A percentile compares a stretch with the other conserved stretches of the same genome.
Evolutionary conservation across 2,797 vertebrate genomes (phyloP).

Genomic region (Bryconaethiops microstoma): DNA sequence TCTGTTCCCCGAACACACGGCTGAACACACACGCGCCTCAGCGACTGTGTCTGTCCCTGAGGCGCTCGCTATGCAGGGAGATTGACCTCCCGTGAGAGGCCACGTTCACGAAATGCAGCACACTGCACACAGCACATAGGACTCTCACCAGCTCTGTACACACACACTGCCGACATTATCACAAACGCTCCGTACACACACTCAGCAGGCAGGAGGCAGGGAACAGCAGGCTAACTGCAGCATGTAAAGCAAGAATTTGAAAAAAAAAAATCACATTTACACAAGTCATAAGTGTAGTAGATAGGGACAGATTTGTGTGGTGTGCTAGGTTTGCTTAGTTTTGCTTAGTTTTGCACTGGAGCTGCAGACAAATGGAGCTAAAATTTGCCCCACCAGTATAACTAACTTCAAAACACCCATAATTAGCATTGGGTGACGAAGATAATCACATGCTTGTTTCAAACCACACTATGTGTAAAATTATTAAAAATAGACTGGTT

Average conservation of each 20-base stretch:
- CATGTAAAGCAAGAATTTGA: neutral
- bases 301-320: neutral
- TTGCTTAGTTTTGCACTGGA: neutral
- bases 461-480: neutral
- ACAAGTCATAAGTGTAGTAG: neutral
- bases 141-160: neutral
- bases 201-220: conserved; percentile 21
- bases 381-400: neutral
- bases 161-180: conserved; percentile 11
- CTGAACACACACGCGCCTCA: conserved; percentile 42
- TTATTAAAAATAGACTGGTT: no score
- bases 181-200: conserved; percentile 4
- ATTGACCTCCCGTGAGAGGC: conserved; percentile 54
- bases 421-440: no score
- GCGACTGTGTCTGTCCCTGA: conserved; percentile 34
- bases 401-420: neutral
- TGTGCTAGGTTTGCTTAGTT: neutral
- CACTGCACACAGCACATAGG: neutral
- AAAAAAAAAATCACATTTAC: neutral
- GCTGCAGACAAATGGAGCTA: neutral
- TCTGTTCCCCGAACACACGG: conserved; percentile 48
- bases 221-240: neutral
- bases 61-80: conserved; percentile 34
- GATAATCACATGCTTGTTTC: neutral
- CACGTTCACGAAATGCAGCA: conserved; percentile 37